Base-by-base conservation (phyloP, 2,113 vertebrate genomes). In the Chroicocephalus ridibundus region DNA sequence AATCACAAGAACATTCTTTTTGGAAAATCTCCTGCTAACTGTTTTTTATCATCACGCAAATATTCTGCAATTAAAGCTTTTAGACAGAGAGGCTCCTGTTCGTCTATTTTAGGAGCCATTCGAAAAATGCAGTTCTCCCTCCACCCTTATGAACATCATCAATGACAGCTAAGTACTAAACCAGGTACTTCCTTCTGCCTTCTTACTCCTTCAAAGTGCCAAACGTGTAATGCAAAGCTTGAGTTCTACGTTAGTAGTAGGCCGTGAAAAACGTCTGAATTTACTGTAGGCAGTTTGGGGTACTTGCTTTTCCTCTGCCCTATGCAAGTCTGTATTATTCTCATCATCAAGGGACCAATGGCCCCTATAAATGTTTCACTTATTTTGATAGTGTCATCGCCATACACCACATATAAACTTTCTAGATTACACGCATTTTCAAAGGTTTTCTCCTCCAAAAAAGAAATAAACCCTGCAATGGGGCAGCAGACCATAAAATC, bases 401-500 rank as follows among this genome's bases (percentile, higher is more conserved):
- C 51, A 89, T 81, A 64, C 42, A 95, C 77, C 60, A 61, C 72
- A 72, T 49, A 89, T 51, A 86, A 14, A 76, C 84, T 96, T 78
- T 49, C 82, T 90, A 94, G 74, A 97, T 96, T 93, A 96, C 85
- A 93, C 94, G 64, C 9, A 49, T 88, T 98, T 97, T 95, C 86
- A 96, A 97, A 97, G 79, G 89, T 89, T 96, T 90, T 86, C 92
- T 97, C 90, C 62, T 72, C 7, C 80, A 81, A 95, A 88, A 82
- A 85, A 82, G 44, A 84, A 96, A 92, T 82, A 96, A 94, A 40
- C 75, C 71, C 62, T 96, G 85, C 92, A 97, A 72, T 42, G 34
- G 74, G 75, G 96, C 84, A 96, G 62, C 64, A 94, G 97, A 97
- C 96, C 97, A 93, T 97, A 96, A 97, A 97, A 98, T 97, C 91